Evolutionary conservation across 1,140 invertebrate species (phyloP), one percentile per base, ranked within the genome.

Genomic region (Bombus haemorrhoidalis): DNA sequence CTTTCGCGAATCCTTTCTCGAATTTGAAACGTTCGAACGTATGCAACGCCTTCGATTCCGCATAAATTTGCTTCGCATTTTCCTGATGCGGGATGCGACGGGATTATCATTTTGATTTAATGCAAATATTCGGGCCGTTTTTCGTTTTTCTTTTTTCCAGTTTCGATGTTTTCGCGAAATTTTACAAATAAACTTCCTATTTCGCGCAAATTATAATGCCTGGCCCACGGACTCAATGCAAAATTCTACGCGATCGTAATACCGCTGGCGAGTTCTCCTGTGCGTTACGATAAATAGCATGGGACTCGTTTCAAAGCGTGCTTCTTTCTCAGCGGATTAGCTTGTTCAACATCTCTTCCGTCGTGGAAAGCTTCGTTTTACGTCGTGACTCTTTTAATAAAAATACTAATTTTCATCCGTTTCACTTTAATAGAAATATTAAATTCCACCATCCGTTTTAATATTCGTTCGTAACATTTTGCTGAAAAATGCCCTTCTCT

Each of bases 21-120:
- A 62, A 81, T 81, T 74, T 22, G 43, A 73, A 57, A 73, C 66
- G 74, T n/a, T 76, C 32, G 10, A 28, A 59, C 34, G n/a, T 32
- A 39, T 32, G 43, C 79, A 34, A 43, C n/a, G n/a, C 32, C n/a
- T 66, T 43, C 77, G 37, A 25, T 79, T 37, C 41, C n/a, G 57
- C 59, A 78, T 64, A 66, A 78, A 78, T 78, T 78, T 64, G 15
- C 59, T 8, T 32, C 9, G 2, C 57, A 41, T 39, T 32, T 39
- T 41, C 18, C n/a, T 57, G 9, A 25, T 13, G 28, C 59, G n/a
- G 8, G 25, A 66, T 25, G 32, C 37, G 9, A 8, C 25, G 34
- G 34, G 8, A 64, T 64, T 62, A 78, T 43, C 64, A 32, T 39
- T 43, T 66, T 22, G 76, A 32, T 22, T 22, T 18, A 22, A 64